Conservation (phyloP, 92 coral and sea anemone genomes). For the Ricordea florida region DNA sequence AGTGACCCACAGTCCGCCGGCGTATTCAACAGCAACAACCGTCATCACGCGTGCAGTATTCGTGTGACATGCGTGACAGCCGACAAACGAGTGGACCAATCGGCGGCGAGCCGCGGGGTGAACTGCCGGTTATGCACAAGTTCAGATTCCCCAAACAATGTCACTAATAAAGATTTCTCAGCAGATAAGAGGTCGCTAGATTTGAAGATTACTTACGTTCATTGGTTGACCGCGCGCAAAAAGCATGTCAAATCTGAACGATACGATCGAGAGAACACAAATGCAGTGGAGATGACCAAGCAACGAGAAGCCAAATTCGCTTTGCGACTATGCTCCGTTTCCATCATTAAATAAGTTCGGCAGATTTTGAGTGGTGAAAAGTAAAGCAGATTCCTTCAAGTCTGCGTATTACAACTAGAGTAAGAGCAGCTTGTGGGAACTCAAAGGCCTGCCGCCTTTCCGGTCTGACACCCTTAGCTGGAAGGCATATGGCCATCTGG, state of each 20-base stretch:
- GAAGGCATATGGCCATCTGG: conserved; percentile 74
- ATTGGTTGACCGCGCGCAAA: conserved; percentile 28
- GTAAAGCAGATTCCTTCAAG: conserved; percentile 39
- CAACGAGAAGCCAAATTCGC: no score
- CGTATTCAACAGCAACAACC: conserved; percentile 8
- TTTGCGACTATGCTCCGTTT: no score
- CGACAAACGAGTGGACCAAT: conserved; percentile 2
- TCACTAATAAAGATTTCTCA: conserved; percentile 40
- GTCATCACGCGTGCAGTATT: conserved; percentile 54
- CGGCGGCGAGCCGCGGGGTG: not conserved
- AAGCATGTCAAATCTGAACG: not conserved
- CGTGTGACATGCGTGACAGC: conserved; percentile 49
- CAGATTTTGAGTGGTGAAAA: conserved; percentile 28
- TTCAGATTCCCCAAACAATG: conserved; percentile 16
- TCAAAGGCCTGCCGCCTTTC: conserved; percentile 79
- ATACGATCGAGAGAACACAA: not conserved
- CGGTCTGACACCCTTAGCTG: conserved; percentile 74
- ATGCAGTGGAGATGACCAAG: not conserved
- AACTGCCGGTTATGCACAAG: conserved; percentile 13
- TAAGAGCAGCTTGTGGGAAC: conserved; percentile 8
- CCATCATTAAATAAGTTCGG: not conserved
- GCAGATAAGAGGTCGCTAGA: conserved; percentile 29
- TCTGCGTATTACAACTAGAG: conserved; percentile 38
- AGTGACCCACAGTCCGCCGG: conserved; percentile 18
- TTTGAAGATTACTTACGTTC: conserved; percentile 7